phyloP scores from a whole-genome alignment of 1,140 invertebrate genomes.

The Chlorops oryzae region DNA sequence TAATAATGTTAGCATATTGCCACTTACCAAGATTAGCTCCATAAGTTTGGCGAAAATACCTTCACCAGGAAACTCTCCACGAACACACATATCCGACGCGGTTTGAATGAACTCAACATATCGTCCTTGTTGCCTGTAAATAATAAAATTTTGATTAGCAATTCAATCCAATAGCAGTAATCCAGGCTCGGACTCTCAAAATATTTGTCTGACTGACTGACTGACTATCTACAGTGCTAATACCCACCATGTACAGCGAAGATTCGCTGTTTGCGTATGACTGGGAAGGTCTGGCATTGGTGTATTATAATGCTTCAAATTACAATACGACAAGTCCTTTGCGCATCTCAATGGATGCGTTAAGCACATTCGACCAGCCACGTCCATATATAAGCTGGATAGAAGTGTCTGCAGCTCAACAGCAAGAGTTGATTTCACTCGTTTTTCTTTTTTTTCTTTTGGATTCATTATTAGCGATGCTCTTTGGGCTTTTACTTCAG shows the following conservation, averaged over 20 bases:
- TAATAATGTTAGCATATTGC: background rate
- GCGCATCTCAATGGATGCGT: conserved; percentile 11
- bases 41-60: conserved; percentile 15
- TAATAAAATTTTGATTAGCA: too few relatives aligned
- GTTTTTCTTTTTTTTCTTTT: too few relatives aligned
- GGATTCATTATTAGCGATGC: too few relatives aligned
- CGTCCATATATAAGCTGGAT: conserved; percentile 17
- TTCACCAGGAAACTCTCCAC: conserved; percentile 16
- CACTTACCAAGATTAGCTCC: conserved; percentile 15
- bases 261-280: conserved; percentile 2
- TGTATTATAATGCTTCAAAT: conserved; percentile 13
- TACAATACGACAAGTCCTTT: conserved; percentile 10
- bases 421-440: too few relatives aligned
- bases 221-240: too few relatives aligned
- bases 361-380: conserved; percentile 7
- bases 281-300: conserved; percentile 8
- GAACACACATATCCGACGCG: conserved; percentile 10
- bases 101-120: conserved; percentile 13
- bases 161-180: too few relatives aligned
- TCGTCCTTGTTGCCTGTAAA: conserved; percentile 9
- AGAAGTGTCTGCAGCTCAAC: conserved; percentile 5
- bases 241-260: conserved; percentile 15
- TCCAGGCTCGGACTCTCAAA: too few relatives aligned
- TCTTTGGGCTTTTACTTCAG: too few relatives aligned
- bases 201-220: too few relatives aligned